A percentile compares a stretch with the other conserved stretches of the same genome.
Conservation (phyloP, 2,113 vertebrate species). For the Emydocephalus ijimae region DNA sequence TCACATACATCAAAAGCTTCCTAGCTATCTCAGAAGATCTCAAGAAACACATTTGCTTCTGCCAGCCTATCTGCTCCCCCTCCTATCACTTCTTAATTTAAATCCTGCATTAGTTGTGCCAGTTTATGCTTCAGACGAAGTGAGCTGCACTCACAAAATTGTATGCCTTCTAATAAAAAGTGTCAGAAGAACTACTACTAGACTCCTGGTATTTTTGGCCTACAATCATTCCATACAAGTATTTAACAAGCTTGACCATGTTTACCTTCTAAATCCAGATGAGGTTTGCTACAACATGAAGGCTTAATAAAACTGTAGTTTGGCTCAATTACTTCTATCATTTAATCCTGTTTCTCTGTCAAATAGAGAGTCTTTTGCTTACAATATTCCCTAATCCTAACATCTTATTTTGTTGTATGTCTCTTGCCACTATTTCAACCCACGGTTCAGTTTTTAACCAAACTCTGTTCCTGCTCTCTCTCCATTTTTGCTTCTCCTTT, state of each 20-base stretch:
- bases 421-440: not conserved
- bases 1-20: not conserved
- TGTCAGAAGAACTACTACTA: not conserved
- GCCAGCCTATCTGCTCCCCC: not conserved
- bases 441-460: not conserved
- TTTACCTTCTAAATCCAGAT: not conserved
- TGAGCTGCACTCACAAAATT: not conserved
- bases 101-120: not conserved
- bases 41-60: not conserved
- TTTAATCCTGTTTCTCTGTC: not conserved
- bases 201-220: not conserved
- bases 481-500: conserved; percentile 1
- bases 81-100: not conserved
- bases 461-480: conserved; percentile 8
- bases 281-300: not conserved
- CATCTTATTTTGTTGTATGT: no score
- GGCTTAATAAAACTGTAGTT: not conserved
- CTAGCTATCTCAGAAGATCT: not conserved
- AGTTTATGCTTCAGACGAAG: not conserved
- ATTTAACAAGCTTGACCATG: not conserved
- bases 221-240: not conserved
- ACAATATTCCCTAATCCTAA: no score
- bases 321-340: not conserved
- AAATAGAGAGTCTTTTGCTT: no score
- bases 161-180: not conserved